These are phyloP conservation scores for Phengaris alcon DNA, from an alignment of 2,888 invertebrate species.

Conservation along the genomic window DNA sequence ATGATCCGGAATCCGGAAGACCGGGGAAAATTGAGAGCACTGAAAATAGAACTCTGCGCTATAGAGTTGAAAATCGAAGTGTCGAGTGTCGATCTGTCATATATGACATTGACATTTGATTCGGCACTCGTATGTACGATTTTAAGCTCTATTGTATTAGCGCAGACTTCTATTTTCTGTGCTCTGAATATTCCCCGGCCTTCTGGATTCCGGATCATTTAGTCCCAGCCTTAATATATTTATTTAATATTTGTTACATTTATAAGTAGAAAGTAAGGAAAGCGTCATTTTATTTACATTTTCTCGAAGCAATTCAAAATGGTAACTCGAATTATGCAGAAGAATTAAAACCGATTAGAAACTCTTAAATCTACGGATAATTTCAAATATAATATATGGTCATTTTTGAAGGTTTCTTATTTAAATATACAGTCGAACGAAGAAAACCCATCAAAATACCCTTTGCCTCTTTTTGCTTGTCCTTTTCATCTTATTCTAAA, in stretches of 20 bases:
- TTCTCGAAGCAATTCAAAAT: constrained; percentile 57
- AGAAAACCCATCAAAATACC: constrained; percentile 71
- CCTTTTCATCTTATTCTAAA: constrained; percentile 54
- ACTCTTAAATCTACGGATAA: constrained; percentile 49
- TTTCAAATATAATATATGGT: constrained; percentile 50
- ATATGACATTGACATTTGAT: too few relatives aligned
- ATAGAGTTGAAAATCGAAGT: too few relatives aligned
- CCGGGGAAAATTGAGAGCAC: too few relatives aligned
- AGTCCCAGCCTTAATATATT: too few relatives aligned
- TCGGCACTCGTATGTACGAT: too few relatives aligned
- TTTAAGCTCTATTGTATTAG: too few relatives aligned
- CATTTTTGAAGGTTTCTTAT: constrained; percentile 66
- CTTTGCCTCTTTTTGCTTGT: constrained; percentile 76
- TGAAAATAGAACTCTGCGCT: too few relatives aligned
- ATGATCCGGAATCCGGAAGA: too few relatives aligned
- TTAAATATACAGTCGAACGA: constrained; percentile 64
- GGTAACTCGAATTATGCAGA: constrained; percentile 73
- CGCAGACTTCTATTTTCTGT: too few relatives aligned
- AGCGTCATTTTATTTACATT: constrained; percentile 63
- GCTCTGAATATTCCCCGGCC: too few relatives aligned
- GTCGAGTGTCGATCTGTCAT: too few relatives aligned
- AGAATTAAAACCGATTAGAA: constrained; percentile 50
- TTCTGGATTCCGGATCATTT: too few relatives aligned
- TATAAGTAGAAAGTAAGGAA: constrained; percentile 44
- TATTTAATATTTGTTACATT: constrained; percentile 32